Conservation (phyloP, 2,113 vertebrate genomes). For the Rattus rattus region DNA sequence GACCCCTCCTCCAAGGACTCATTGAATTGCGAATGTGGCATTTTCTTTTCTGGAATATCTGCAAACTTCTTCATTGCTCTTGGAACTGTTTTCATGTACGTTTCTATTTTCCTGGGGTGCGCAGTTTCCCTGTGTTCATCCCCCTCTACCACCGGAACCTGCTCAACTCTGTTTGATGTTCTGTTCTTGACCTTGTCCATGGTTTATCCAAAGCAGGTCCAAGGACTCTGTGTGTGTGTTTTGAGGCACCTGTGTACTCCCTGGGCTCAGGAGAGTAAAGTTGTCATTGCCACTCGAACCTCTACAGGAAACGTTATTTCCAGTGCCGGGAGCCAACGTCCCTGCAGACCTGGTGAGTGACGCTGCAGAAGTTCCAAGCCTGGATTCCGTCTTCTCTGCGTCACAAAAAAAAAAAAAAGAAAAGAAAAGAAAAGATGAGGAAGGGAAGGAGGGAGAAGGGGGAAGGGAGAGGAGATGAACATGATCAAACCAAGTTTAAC, state of each 20-base stretch:
- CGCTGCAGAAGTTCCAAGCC: background rate
- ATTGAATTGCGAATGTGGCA: accelerated
- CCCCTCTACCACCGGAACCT: accelerated
- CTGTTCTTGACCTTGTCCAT: accelerated
- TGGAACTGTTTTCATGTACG: accelerated
- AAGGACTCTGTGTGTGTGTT: no score
- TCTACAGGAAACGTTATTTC: background rate
- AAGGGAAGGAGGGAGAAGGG: background rate
- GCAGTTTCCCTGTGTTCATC: accelerated
- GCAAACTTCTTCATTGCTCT: accelerated
- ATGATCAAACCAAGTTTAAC: background rate
- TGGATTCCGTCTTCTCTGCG: background rate
- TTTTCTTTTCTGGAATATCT: accelerated
- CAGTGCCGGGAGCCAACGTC: background rate
- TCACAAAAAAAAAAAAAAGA: background rate
- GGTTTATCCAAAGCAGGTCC: no score
- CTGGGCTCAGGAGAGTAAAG: background rate
- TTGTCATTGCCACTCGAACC: background rate
- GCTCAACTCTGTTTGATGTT: accelerated
- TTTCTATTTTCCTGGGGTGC: accelerated
- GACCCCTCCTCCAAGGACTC: constrained; percentile 49
- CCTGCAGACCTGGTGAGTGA: background rate
- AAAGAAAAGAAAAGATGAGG: background rate
- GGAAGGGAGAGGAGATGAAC: background rate
- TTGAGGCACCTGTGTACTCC: background rate